phyloP scores from a whole-genome alignment of 2,888 invertebrate species.

The Tetragonisca angustula region DNA sequence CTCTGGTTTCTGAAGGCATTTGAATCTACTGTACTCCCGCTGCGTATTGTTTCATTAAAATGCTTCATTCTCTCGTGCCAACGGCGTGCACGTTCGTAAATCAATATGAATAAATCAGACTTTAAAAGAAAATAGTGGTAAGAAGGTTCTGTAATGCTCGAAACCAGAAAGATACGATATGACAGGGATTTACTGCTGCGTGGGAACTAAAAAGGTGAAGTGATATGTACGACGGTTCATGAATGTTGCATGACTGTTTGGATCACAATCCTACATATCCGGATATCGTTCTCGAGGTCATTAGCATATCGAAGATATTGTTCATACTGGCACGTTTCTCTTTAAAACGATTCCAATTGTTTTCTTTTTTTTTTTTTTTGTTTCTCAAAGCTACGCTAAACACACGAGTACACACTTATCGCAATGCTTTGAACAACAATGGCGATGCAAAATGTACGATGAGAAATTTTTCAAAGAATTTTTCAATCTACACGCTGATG shows the following conservation, averaged over 20 bases:
- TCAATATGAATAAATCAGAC: constrained; percentile 45
- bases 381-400: not conserved
- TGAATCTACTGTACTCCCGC: no score
- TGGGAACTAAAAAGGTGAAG: constrained; percentile 58
- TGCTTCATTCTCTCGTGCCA: no score
- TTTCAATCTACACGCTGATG: not conserved
- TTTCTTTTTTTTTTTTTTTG: not conserved
- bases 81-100: constrained; percentile 31
- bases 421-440: constrained; percentile 26
- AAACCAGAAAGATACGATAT: constrained; percentile 49
- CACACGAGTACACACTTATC: no score
- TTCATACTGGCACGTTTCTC: constrained; percentile 24
- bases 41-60: no score
- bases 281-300: constrained; percentile 58
- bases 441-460: not conserved
- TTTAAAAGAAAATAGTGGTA: constrained; percentile 26
- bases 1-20: no score
- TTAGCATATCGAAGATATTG: constrained; percentile 69
- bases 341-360: constrained; percentile 30
- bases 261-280: constrained; percentile 58
- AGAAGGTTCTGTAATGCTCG: constrained; percentile 46
- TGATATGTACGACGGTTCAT: constrained; percentile 60
- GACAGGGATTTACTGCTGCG: constrained; percentile 66
- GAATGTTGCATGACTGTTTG: constrained; percentile 70
- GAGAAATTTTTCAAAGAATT: not conserved